Evolutionary conservation across 2,113 vertebrate species (phyloP).

Genomic region (Boulengeromyrus knoepffleri): DNA sequence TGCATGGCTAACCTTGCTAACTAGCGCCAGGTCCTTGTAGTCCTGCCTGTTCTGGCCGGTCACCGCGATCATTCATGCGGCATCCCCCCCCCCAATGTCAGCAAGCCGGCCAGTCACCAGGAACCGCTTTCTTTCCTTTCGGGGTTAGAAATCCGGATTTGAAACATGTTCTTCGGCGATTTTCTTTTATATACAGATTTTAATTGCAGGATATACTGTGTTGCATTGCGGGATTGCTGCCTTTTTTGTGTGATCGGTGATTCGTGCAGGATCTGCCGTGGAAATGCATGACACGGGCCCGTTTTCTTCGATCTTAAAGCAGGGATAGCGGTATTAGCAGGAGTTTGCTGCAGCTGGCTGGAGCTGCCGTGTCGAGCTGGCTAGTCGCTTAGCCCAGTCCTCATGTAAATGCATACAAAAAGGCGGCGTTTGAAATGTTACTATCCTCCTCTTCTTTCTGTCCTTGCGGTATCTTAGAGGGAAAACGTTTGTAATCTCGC

Average conservation of each 20-base stretch:
- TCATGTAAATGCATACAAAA: neutral
- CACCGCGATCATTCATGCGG: neutral
- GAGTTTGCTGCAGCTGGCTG: neutral
- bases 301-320: neutral
- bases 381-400: neutral
- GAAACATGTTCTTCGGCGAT: neutral
- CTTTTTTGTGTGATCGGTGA: neutral
- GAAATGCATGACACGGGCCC: neutral
- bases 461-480: neutral
- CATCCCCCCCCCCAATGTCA: neutral
- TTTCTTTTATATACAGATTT: neutral
- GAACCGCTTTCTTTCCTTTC: neutral
- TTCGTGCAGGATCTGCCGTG: neutral
- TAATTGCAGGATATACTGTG: neutral
- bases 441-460: neutral
- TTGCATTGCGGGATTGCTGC: neutral
- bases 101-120: neutral
- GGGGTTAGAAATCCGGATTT: neutral
- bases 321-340: neutral
- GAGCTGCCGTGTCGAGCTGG: neutral
- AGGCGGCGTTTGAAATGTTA: neutral
- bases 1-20: neutral
- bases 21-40: neutral
- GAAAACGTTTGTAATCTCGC: neutral
- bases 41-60: neutral